Conservation (phyloP, 2,797 vertebrate species). For the Serranus cabrilla region DNA sequence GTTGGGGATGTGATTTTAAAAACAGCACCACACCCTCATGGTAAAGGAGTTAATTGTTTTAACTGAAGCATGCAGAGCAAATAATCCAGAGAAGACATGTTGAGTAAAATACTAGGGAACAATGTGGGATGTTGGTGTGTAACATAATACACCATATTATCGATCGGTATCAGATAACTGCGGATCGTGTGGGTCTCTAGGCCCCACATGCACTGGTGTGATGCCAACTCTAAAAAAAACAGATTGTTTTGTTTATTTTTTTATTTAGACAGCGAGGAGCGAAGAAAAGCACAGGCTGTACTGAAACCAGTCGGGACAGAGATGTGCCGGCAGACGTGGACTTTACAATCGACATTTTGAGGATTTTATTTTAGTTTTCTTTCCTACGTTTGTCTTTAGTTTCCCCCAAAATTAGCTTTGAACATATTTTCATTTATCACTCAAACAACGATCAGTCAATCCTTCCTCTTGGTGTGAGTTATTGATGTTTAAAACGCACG, state of each 20-base stretch:
- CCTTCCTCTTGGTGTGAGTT: not conserved
- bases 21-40: slow-evolving; percentile 52
- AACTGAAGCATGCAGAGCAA: slow-evolving; percentile 2
- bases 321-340: not conserved
- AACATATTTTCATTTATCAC: not conserved
- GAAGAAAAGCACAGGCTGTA: not conserved
- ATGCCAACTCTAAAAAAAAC: slow-evolving; percentile 4
- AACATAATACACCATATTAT: slow-evolving; percentile 11
- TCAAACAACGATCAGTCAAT: not conserved
- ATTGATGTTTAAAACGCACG: not conserved
- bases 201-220: not conserved
- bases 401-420: not conserved
- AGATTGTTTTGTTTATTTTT: not conserved
- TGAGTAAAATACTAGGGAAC: not conserved
- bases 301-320: not conserved
- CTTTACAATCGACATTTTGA: slow-evolving; percentile 3
- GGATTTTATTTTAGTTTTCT: not conserved
- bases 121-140: not conserved
- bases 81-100: not conserved
- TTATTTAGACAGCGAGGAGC: not conserved
- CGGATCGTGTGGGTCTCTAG: not conserved
- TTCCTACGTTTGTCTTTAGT: not conserved
- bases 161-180: not conserved
- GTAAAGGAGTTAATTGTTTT: slow-evolving; percentile 39
- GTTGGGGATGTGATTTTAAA: slow-evolving; percentile 28